Evolutionary conservation across 2,888 invertebrate genomes (phyloP).

Genomic region (Rotaria magnacalcarata): DNA sequence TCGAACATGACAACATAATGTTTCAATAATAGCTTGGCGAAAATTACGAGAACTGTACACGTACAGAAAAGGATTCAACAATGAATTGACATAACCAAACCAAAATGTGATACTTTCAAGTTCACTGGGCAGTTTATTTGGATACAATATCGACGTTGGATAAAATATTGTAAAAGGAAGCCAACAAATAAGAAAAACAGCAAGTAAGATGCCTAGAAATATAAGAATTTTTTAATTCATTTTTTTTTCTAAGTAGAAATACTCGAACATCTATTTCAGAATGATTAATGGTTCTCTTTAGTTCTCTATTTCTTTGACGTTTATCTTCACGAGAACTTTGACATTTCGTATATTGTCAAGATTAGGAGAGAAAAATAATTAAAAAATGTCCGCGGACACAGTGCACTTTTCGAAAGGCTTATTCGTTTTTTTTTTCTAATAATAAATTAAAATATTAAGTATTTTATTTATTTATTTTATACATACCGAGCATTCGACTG

Average conservation of each 20-base stretch:
- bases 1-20: neutral
- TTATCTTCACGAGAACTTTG: no score
- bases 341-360: no score
- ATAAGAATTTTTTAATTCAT: no score
- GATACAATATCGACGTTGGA: slow-evolving; percentile 40
- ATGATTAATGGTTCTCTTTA: no score
- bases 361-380: no score
- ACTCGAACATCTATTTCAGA: no score
- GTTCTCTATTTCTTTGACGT: no score
- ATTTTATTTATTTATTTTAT: neutral
- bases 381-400: no score
- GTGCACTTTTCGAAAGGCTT: no score
- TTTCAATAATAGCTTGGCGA: slow-evolving; percentile 29
- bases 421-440: no score
- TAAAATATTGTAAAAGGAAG: slow-evolving; percentile 42
- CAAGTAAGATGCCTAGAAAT: slow-evolving; percentile 32
- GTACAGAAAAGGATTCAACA: slow-evolving; percentile 43
- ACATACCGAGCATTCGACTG: slow-evolving; percentile 38
- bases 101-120: slow-evolving; percentile 38
- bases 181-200: slow-evolving; percentile 45
- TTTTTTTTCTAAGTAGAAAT: no score
- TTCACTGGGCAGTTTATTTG: slow-evolving; percentile 28
- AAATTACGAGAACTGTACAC: slow-evolving; percentile 39
- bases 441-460: no score
- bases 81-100: slow-evolving; percentile 43